These are phyloP conservation scores for Tetragnatha versicolor DNA, from an alignment of 1,140 invertebrate species.

Conservation along the genomic window DNA sequence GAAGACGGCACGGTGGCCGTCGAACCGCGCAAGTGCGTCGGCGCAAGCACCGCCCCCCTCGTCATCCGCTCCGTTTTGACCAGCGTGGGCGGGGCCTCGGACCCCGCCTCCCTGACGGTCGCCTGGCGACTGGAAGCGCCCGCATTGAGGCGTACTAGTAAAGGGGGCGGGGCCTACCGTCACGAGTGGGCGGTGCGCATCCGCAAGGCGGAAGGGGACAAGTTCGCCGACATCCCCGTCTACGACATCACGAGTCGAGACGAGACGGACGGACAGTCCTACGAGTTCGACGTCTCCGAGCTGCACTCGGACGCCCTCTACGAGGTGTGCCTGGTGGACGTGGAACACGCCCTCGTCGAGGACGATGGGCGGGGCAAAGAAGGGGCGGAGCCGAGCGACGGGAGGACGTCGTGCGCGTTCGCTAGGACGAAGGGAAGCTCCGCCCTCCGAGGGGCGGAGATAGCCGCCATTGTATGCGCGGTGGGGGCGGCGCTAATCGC, in stretches of 20 bases:
- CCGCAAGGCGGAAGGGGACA: slow-evolving; percentile 12
- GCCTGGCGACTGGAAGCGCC: not conserved
- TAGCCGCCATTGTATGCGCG: slow-evolving; percentile 29
- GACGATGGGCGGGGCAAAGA: not conserved
- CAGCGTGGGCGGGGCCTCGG: not conserved
- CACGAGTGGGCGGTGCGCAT: slow-evolving; percentile 42
- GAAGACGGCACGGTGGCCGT: slow-evolving; percentile 13
- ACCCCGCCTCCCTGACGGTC: not conserved
- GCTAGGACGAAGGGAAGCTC: not conserved
- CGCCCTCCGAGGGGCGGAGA: slow-evolving; percentile 18
- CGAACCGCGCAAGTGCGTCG: slow-evolving; percentile 9
- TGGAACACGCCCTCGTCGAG: slow-evolving; percentile 13
- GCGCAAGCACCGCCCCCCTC: not conserved
- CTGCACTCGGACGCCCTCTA: slow-evolving; percentile 17
- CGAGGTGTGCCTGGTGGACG: slow-evolving; percentile 38
- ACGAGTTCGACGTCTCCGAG: slow-evolving; percentile 29
- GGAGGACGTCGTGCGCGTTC: not conserved
- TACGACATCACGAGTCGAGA: slow-evolving; percentile 25
- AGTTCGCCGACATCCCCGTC: slow-evolving; percentile 35
- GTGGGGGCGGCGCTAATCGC: not conserved
- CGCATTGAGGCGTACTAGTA: not conserved
- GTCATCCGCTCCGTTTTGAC: no score
- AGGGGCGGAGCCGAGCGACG: not conserved
- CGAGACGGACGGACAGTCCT: slow-evolving; percentile 14
- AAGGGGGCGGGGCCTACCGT: not conserved